A percentile compares a stretch with the other conserved stretches of the same genome.
Evolutionary conservation across 1,140 invertebrate genomes (phyloP).

Genomic region (Cepaea nemoralis): DNA sequence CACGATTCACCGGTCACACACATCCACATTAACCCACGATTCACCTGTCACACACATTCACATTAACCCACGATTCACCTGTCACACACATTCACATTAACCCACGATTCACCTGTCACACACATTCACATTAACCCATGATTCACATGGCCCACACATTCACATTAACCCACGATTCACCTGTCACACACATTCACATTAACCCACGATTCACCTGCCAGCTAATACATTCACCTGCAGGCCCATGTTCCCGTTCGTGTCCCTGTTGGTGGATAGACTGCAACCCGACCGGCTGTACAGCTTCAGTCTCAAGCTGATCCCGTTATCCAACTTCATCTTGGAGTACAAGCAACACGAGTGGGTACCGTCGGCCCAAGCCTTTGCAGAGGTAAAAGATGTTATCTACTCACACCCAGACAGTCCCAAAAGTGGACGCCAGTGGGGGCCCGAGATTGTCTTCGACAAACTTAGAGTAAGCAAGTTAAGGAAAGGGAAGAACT

Average conservation of each 20-base stretch:
- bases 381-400: neutral
- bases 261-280: neutral
- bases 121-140: too few species aligned
- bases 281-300: neutral
- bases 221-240: neutral
- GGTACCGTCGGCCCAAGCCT: neutral
- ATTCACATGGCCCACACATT: too few species aligned
- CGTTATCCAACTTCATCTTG: neutral
- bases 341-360: conserved; percentile 21
- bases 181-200: too few species aligned
- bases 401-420: conserved; percentile 24
- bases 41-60: too few species aligned
- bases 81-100: too few species aligned
- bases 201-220: neutral
- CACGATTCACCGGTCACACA: too few species aligned
- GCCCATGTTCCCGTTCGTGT: conserved; percentile 26
- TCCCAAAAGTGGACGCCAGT: conserved; percentile 2
- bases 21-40: too few species aligned
- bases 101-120: too few species aligned
- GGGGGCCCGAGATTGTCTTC: neutral
- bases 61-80: too few species aligned
- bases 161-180: too few species aligned
- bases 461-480: conserved; percentile 25
- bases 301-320: conserved; percentile 3
- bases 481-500: neutral